phyloP scores from a whole-genome alignment of 2,888 invertebrate species.

The Microctonus aethiopoides region DNA sequence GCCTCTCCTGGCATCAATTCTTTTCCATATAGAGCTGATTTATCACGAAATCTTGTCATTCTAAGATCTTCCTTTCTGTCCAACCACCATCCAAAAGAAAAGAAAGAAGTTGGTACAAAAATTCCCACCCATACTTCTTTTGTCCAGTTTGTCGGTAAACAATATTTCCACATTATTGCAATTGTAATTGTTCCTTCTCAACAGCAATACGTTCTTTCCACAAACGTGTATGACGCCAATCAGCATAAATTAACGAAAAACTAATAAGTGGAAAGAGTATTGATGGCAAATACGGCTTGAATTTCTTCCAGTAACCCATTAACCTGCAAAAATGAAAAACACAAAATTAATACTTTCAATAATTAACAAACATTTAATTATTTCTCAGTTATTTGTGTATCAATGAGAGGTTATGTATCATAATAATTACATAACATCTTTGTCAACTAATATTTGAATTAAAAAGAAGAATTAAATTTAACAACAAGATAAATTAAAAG shows the following conservation, averaged over 20 bases:
- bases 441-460: background rate
- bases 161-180: slow-evolving; percentile 34
- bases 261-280: slow-evolving; percentile 76
- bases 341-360: background rate
- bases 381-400: background rate
- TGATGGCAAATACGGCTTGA: slow-evolving; percentile 76
- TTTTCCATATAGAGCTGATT: slow-evolving; percentile 81
- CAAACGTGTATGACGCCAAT: slow-evolving; percentile 78
- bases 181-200: slow-evolving; percentile 32
- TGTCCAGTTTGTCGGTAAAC: slow-evolving; percentile 67
- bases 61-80: slow-evolving; percentile 79
- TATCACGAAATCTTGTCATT: slow-evolving; percentile 80
- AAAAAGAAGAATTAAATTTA: background rate
- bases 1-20: slow-evolving; percentile 73
- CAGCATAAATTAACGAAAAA: slow-evolving; percentile 74
- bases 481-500: no score
- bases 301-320: slow-evolving; percentile 63
- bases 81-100: slow-evolving; percentile 72
- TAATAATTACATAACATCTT: slow-evolving; percentile 2
- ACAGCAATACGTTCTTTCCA: slow-evolving; percentile 73
- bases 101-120: slow-evolving; percentile 72
- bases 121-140: slow-evolving; percentile 68
- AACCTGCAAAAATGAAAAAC: slow-evolving; percentile 38
- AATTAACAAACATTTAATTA: slow-evolving; percentile 2
- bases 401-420: background rate